Conservation (phyloP, 1,140 invertebrate genomes). For the Bemisia tabaci region DNA sequence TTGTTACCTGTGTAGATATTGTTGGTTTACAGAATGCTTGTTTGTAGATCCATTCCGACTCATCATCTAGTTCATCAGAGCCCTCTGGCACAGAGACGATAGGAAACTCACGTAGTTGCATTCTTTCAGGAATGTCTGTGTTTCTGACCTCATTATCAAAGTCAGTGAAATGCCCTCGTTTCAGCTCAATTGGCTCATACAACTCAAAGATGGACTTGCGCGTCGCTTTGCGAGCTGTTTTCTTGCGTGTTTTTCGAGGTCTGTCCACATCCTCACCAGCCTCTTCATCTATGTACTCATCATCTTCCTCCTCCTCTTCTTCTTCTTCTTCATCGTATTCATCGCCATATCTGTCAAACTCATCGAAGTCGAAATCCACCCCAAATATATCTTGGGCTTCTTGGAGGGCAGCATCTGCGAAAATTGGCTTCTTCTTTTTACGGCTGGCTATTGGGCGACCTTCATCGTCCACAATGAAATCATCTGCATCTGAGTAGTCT, state of each 20-base stretch:
- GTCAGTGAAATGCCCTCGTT: slow-evolving; percentile 90
- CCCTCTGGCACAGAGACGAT: slow-evolving; percentile 64
- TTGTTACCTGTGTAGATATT: slow-evolving; percentile 56
- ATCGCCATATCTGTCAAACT: slow-evolving; percentile 80
- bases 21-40: slow-evolving; percentile 76
- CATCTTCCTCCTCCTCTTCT: slow-evolving; percentile 58
- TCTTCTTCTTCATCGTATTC: slow-evolving; percentile 70
- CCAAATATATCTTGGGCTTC: slow-evolving; percentile 99
- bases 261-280: neutral
- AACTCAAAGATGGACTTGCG: slow-evolving; percentile 89
- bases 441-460: slow-evolving; percentile 78
- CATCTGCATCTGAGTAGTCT: slow-evolving; percentile 71
- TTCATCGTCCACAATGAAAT: slow-evolving; percentile 96
- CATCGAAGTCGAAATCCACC: slow-evolving; percentile 95
- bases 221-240: slow-evolving; percentile 57
- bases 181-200: slow-evolving; percentile 94
- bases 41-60: slow-evolving; percentile 96
- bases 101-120: slow-evolving; percentile 82
- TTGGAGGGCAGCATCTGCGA: slow-evolving; percentile 84
- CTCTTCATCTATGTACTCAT: slow-evolving; percentile 31
- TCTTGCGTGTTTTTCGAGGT: slow-evolving; percentile 47
- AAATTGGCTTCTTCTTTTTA: slow-evolving; percentile 76
- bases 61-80: slow-evolving; percentile 79
- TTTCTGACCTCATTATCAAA: slow-evolving; percentile 80
- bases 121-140: slow-evolving; percentile 79